Evolutionary conservation across 30 jellyfish, hydroid and myxozoan genomes (phyloP).

Genomic region (Mastigias papua): DNA sequence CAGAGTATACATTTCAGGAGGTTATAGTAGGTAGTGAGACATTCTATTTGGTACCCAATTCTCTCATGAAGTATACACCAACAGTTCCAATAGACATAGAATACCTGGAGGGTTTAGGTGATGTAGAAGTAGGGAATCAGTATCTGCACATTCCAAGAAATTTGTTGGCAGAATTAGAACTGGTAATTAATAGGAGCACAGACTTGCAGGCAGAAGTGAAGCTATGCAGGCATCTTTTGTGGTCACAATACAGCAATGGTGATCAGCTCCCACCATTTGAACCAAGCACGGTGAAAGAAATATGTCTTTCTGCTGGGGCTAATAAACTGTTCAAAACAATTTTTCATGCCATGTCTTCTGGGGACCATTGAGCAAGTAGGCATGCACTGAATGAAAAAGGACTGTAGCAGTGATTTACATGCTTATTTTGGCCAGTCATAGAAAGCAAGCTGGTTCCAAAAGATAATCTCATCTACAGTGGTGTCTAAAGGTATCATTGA

Average conservation of each 20-base stretch:
- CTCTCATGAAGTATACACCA: too few relatives aligned
- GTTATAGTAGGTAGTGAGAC: too few relatives aligned
- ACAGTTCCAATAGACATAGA: too few relatives aligned
- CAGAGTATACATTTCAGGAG: too few relatives aligned
- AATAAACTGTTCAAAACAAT: constrained; percentile 4
- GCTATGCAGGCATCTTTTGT: constrained; percentile 1
- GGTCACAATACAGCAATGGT: constrained; percentile 3
- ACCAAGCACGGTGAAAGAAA: constrained; percentile 13
- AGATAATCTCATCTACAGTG: background rate
- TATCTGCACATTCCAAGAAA: constrained; percentile 4
- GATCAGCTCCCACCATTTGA: constrained; percentile 40
- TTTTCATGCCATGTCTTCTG: constrained; percentile 19
- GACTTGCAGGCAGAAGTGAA: constrained; percentile 28
- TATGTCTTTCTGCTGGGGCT: constrained; percentile 36
- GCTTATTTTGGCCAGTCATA: constrained; percentile 37
- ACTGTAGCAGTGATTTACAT: constrained; percentile 24
- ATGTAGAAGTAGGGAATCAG: constrained; percentile 13
- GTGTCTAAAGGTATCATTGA: constrained; percentile 23
- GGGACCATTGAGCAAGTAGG: constrained; percentile 15
- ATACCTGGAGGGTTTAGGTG: constrained; percentile 29
- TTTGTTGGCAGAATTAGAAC: background rate
- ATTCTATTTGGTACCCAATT: too few relatives aligned
- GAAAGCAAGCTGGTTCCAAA: constrained; percentile 44
- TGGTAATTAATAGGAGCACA: background rate
- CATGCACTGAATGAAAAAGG: constrained; percentile 8